A percentile compares a stretch with the other conserved stretches of the same genome.
Evolutionary conservation across 2,888 invertebrate species (phyloP).

Genomic region (Dynastes hyllus): DNA sequence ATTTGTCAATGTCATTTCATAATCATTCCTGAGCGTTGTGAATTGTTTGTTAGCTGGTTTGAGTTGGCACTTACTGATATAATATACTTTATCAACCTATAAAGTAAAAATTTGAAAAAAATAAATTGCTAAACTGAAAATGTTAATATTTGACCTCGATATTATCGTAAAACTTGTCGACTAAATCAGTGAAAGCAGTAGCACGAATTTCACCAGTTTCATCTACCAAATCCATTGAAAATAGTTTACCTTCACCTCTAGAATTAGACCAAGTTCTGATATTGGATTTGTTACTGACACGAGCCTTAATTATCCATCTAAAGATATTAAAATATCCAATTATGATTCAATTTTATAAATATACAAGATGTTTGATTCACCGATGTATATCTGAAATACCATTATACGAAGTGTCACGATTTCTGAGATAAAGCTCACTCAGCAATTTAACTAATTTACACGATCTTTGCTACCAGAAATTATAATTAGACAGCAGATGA

Average conservation of each 20-base stretch:
- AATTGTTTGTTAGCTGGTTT: constrained; percentile 96
- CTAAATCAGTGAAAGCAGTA: constrained; percentile 90
- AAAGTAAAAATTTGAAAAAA: constrained; percentile 16
- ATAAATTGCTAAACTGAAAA: neutral
- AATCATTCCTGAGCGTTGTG: constrained; percentile 90
- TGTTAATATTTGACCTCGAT: constrained; percentile 79
- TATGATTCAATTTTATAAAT: neutral
- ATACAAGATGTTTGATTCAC: neutral
- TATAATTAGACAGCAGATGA: too few relatives aligned
- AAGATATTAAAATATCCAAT: constrained; percentile 47
- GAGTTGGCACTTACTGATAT: constrained; percentile 86
- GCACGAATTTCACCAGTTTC: constrained; percentile 95
- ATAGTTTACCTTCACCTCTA: constrained; percentile 93
- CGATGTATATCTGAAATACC: too few relatives aligned
- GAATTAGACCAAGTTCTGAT: constrained; percentile 94
- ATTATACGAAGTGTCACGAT: too few relatives aligned
- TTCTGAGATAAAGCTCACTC: too few relatives aligned
- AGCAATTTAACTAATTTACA: too few relatives aligned
- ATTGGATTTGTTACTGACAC: constrained; percentile 87
- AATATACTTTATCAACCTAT: constrained; percentile 83
- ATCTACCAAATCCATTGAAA: constrained; percentile 94
- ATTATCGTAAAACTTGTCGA: constrained; percentile 91
- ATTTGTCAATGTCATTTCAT: constrained; percentile 91
- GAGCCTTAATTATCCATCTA: constrained; percentile 93
- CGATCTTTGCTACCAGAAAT: too few relatives aligned